Evolutionary conservation across 2,888 invertebrate species (phyloP).

Genomic region (Andrena trimmerana): DNA sequence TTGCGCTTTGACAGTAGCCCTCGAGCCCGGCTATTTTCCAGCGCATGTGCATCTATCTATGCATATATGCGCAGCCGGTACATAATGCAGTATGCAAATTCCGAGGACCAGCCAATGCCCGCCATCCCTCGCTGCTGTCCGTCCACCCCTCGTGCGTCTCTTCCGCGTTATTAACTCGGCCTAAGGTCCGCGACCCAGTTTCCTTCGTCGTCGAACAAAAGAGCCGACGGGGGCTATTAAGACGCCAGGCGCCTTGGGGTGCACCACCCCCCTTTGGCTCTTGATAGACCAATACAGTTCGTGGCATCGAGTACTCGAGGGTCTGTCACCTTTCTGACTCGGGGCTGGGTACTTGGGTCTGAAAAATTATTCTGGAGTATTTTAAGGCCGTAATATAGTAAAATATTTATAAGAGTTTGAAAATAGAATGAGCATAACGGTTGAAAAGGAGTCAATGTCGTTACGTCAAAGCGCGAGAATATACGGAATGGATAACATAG

Average conservation of each 20-base stretch:
- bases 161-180: constrained; percentile 70
- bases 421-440: no score
- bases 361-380: no score
- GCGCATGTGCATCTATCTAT: constrained; percentile 34
- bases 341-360: background rate
- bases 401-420: no score
- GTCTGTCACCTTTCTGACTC: background rate
- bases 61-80: constrained; percentile 35
- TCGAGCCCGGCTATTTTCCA: constrained; percentile 33
- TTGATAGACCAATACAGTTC: background rate
- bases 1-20: constrained; percentile 37
- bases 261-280: background rate
- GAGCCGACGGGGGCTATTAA: constrained; percentile 57
- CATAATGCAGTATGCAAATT: constrained; percentile 70
- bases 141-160: constrained; percentile 22
- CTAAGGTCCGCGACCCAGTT: constrained; percentile 72
- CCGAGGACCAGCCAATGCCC: constrained; percentile 22
- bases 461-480: no score
- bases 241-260: constrained; percentile 53
- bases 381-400: no score
- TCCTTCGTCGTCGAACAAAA: constrained; percentile 59
- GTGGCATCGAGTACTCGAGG: background rate
- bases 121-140: background rate
- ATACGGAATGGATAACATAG: no score
- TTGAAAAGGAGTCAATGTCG: no score